phyloP scores from a whole-genome alignment of 1,140 invertebrate species.

The Atta colombica region DNA sequence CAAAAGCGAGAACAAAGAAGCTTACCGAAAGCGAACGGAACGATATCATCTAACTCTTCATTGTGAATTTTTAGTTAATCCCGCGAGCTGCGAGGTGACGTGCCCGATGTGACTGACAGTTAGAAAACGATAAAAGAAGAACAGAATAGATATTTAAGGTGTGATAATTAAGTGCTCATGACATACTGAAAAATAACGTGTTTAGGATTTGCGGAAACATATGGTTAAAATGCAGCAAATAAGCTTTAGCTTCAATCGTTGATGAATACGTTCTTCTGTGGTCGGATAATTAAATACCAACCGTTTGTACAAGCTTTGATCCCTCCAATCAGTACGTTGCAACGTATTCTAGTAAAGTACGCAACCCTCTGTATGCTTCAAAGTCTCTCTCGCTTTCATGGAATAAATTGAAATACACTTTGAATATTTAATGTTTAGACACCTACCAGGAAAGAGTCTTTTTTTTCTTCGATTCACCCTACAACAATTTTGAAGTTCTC shows the following conservation, averaged over 20 bases:
- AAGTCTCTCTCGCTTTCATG: constrained; percentile 60
- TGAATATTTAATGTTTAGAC: constrained; percentile 69
- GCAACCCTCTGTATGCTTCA: constrained; percentile 69
- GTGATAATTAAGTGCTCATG: background rate
- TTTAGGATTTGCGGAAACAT: constrained; percentile 6
- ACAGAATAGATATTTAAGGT: constrained; percentile 14
- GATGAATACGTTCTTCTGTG: constrained; percentile 68
- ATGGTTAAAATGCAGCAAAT: constrained; percentile 40
- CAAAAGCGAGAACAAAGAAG: constrained; percentile 48
- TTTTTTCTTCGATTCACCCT: constrained; percentile 13
- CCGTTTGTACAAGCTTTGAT: constrained; percentile 72
- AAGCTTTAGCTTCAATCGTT: constrained; percentile 49
- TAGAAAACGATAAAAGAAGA: background rate
- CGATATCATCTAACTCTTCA: background rate
- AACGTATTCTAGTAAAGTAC: constrained; percentile 67
- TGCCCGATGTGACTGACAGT: background rate
- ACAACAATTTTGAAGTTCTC: constrained; percentile 33
- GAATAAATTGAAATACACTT: constrained; percentile 61
- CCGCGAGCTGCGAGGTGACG: background rate
- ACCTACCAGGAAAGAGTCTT: background rate
- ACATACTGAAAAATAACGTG: background rate
- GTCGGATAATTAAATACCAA: constrained; percentile 74
- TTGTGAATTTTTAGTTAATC: constrained; percentile 59
- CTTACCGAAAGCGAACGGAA: constrained; percentile 38
- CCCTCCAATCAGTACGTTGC: constrained; percentile 73